Evolutionary conservation across 37 sponge, comb jelly and placozoan species (phyloP), one percentile per base, ranked within the genome.

Genomic region (Halichondria panicea): DNA sequence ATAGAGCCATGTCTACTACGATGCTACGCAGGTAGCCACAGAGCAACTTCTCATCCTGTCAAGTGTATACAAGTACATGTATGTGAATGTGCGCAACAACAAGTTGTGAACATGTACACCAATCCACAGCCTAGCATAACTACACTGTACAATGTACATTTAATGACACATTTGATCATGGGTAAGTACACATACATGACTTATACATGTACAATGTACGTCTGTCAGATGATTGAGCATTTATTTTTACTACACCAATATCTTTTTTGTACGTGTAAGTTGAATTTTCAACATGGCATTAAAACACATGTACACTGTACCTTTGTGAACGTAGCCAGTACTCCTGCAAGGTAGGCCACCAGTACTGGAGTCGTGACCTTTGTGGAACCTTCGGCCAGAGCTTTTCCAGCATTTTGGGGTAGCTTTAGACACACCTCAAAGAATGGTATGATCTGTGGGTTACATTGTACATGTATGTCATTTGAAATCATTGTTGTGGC

Each of bases 321-420:
- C 68, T 89, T 55, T 33, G 38, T 38, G 65, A 82, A 90, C 61
- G 79, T 44, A 1, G 84, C 80, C 30, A 93, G 70, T 2, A 93
- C 76, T 13, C 94, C 94, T 61, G 81, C 46, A 1, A 77, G 75
- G 68, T 86, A 93, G 2, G 86, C 21, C 0, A 92, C 72, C 0
- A 93, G 79, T 0, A 86, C 66, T 3, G 84, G 59, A 35, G 87
- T 80, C 57, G 92, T 86, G 59, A 89, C 59, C 22, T 76, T 44
- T 35, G 91, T 77, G 53, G 63, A 38, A 28, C 85, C 86, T 19
- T 89, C 80, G 45, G 82, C 82, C 38, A 93, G 71, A 2, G 82
- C 63, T 39, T 63, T 42, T 35, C 85, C 77, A 35, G 77, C 44
- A 52, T 73, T 72, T 8, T 73, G 68, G 38, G 87, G 87, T 4